Conservation (phyloP, 2,797 vertebrate species). For the Cichlasoma orientale region DNA sequence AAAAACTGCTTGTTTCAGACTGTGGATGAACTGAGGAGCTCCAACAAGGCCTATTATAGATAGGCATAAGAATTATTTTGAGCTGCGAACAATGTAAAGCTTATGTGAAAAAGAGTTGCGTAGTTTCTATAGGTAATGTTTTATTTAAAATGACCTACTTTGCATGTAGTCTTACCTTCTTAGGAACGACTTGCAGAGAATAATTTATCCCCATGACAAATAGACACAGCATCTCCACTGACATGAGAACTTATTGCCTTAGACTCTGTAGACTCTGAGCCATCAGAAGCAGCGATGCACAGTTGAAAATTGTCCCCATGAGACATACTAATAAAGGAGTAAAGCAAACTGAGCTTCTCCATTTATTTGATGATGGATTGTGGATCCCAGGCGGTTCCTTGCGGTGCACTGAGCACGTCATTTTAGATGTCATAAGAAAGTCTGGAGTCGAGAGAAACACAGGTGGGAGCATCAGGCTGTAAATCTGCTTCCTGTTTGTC, state of each 20-base stretch:
- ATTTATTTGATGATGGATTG: constrained; percentile 5
- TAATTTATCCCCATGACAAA: constrained; percentile 16
- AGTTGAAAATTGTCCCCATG: not conserved
- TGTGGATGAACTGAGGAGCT: too few species aligned
- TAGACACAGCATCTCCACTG: not conserved
- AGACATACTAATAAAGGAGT: not conserved
- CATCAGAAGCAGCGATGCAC: not conserved
- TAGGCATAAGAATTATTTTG: too few species aligned
- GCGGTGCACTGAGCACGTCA: not conserved
- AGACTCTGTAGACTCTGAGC: constrained; percentile 1
- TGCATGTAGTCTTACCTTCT: too few species aligned
- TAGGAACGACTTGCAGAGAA: not conserved
- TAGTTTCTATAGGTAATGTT: too few species aligned
- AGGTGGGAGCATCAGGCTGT: not conserved
- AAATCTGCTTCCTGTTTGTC: not conserved
- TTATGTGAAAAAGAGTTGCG: too few species aligned
- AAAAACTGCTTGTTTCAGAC: too few species aligned
- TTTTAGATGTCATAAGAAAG: not conserved
- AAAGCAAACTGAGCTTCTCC: constrained; percentile 5
- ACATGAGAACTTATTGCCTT: constrained; percentile 1
- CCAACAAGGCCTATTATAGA: too few species aligned
- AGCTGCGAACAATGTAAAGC: too few species aligned
- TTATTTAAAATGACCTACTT: too few species aligned
- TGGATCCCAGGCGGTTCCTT: not conserved
- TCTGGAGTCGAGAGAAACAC: not conserved